Base-by-base conservation (phyloP, 2,888 invertebrate species). In the Eremobia ochroleuca region DNA sequence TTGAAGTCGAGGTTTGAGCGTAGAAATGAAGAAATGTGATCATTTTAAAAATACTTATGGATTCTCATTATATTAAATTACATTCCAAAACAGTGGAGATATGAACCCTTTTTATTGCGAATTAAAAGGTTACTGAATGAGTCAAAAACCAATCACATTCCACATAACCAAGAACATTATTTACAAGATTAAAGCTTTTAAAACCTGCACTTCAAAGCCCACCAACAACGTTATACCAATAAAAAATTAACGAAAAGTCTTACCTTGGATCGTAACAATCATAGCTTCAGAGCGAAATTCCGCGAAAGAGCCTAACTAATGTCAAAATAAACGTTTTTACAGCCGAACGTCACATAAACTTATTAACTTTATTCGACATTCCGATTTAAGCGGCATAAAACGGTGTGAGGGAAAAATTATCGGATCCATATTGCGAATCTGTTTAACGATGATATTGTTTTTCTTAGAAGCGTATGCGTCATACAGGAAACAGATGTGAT, bases 351-450 rank as follows among this genome's bases (percentile, higher is more conserved):
- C 94, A 87, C 94, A 94, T 96, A 96, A 96, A 96, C 92, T 92
- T 93, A 94, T 94, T 93, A 93, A 94, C 87, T 95, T 96, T 95
- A 95, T 95, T 92, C 88, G 93, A 92, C 92, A 92, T 91, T 93
- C 93, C 91, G 89, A 90, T 88, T 92, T 92, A 92, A 95, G 90
- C 89, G 84, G 87, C 70, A 87, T 88, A 89, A 88, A 76, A 92
- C 74, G 62, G 76, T 75, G 64, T 77, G 76, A 70, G 62, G 58
- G 71, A 75, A 90, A 90, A 88, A 89, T 75, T 87, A 91, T 90
- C 87, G 84, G 85, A 89, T 89, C 91, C 92, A 91, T 90, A 90
- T 89, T 86, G 85, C 85, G 85, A 88, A 87, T 86, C 89, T 84
- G 79, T 58, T 67, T 74, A 76, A 18, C 31, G 73, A 81, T 77